Evolutionary conservation across 2,797 vertebrate species (phyloP).

Genomic region (Odontamblyopus lacepedii): DNA sequence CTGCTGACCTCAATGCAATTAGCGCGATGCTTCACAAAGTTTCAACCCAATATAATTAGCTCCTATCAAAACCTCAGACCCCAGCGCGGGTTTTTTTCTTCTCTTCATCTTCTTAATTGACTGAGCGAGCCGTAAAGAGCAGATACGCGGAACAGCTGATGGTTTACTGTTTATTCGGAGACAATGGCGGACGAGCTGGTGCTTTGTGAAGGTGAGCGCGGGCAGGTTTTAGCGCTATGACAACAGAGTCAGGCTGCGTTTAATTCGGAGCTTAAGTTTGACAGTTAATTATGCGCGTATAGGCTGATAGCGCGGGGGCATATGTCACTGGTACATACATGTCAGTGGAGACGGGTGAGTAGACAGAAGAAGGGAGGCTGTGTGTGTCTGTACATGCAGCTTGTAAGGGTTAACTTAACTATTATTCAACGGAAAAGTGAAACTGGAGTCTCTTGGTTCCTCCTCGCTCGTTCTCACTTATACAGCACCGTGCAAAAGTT

Average conservation of each 20-base stretch:
- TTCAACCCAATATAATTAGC: constrained; percentile 77
- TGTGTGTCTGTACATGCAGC: neutral
- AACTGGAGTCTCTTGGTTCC: neutral
- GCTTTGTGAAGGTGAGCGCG: constrained; percentile 55
- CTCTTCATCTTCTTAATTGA: constrained; percentile 72
- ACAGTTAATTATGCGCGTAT: constrained; percentile 66
- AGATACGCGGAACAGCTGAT: constrained; percentile 73
- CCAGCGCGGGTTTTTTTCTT: constrained; percentile 54
- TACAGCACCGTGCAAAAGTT: no score
- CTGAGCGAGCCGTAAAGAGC: constrained; percentile 69
- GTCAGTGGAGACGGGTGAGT: constrained; percentile 20
- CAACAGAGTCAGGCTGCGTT: constrained; percentile 41
- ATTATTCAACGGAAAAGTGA: neutral
- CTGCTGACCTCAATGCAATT: constrained; percentile 74
- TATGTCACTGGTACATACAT: constrained; percentile 2
- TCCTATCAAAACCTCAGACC: constrained; percentile 72
- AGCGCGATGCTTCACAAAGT: constrained; percentile 70
- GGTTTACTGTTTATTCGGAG: constrained; percentile 74
- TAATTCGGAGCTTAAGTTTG: constrained; percentile 48
- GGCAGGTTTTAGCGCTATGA: constrained; percentile 39
- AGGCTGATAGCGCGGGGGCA: constrained; percentile 34
- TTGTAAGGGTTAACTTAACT: no score
- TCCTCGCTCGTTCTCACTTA: neutral
- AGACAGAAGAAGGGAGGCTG: no score
- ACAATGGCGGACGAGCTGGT: constrained; percentile 56